A percentile compares a stretch with the other conserved stretches of the same genome.
These are phyloP conservation scores for Hiodon tergisus DNA, from an alignment of 2,113 vertebrate genomes.

Conservation along the genomic window DNA sequence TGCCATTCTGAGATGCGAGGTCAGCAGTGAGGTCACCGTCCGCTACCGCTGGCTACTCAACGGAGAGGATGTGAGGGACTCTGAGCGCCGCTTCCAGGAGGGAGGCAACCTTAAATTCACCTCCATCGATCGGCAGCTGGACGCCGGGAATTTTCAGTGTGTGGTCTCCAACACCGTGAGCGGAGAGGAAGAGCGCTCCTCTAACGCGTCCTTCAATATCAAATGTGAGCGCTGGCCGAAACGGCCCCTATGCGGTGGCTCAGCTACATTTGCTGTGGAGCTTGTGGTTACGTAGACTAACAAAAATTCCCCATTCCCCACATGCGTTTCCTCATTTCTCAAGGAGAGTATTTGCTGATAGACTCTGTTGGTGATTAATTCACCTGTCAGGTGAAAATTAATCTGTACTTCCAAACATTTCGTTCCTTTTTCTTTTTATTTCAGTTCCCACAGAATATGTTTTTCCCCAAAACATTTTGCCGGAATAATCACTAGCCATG, in stretches of 20 bases:
- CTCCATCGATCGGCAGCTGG: conserved; percentile 65
- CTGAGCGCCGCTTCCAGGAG: conserved; percentile 71
- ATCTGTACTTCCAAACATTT: no score
- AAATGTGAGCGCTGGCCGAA: conserved; percentile 68
- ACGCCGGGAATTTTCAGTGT: conserved; percentile 73
- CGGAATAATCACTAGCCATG: no score
- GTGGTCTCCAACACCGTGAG: conserved; percentile 58
- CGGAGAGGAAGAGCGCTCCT: conserved; percentile 59
- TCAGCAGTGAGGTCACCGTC: conserved; percentile 42
- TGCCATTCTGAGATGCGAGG: conserved; percentile 78
- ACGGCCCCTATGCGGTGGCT: background rate
- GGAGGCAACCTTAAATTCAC: conserved; percentile 74
- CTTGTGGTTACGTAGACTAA: no score
- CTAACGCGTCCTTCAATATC: conserved; percentile 76
- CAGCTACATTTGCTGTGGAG: background rate
- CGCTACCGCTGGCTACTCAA: conserved; percentile 70
- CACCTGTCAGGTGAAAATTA: no score
- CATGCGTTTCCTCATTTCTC: no score
- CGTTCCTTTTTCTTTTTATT: no score
- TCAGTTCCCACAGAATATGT: no score
- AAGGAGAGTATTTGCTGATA: no score
- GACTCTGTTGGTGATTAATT: no score
- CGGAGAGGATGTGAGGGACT: conserved; percentile 54
- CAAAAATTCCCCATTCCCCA: no score
- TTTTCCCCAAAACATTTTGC: no score